A percentile compares a stretch with the other conserved stretches of the same genome.
Evolutionary conservation across 2,113 vertebrate species (phyloP).

Genomic region (Probosciger aterrimus): DNA sequence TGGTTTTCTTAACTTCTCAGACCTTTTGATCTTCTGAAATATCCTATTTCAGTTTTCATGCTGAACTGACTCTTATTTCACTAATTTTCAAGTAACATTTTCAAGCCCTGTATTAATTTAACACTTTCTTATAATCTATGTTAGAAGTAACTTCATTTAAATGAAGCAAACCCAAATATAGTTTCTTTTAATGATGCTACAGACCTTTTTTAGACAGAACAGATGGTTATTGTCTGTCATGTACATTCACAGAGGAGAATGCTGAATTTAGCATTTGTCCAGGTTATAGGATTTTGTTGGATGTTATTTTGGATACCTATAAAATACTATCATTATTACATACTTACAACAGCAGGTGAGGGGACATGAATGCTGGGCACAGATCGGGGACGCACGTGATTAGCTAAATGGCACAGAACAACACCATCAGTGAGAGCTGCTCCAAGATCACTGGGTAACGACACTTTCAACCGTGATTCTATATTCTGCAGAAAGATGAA

Average conservation of each 20-base stretch:
- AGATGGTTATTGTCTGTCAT: not conserved
- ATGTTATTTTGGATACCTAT: not conserved
- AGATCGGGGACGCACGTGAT: constrained; percentile 93
- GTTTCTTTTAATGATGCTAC: not conserved
- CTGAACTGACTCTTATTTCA: not conserved
- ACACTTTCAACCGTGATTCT: constrained; percentile 91
- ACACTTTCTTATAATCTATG: not conserved
- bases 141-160: not conserved
- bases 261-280: not conserved
- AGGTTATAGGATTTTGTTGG: not conserved
- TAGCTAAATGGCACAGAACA: constrained; percentile 95
- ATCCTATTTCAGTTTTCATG: not conserved
- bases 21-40: not conserved
- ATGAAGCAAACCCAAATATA: not conserved
- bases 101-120: too few species aligned
- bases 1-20: not conserved
- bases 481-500: constrained; percentile 81
- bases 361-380: constrained; percentile 97
- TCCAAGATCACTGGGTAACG: constrained; percentile 88
- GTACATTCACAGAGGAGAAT: not conserved
- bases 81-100: not conserved
- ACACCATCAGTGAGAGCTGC: constrained; percentile 94
- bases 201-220: not conserved
- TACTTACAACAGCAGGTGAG: constrained; percentile 94
- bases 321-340: not conserved